These are phyloP conservation scores for Delichon dasypus DNA, from an alignment of 2,797 vertebrate genomes.

Conservation along the genomic window DNA sequence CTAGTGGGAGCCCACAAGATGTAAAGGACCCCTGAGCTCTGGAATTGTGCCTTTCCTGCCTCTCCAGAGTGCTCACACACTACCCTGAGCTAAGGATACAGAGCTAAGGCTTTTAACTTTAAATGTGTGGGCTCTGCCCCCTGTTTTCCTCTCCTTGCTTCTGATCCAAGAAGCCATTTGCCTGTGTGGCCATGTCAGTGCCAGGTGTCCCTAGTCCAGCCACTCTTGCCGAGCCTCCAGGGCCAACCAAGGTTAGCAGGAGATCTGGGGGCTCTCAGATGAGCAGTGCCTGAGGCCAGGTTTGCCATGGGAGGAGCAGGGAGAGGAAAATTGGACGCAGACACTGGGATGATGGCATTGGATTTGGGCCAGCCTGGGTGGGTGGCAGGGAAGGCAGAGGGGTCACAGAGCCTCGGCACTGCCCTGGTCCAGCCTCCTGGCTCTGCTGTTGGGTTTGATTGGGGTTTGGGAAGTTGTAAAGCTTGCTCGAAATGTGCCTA, in stretches of 20 bases:
- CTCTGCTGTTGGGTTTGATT: neutral
- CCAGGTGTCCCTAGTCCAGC: neutral
- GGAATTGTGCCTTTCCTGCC: neutral
- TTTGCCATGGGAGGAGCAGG: neutral
- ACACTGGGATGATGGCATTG: no score
- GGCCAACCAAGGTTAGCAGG: neutral
- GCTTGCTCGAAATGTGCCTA: neutral
- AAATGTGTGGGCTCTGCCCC: accelerated
- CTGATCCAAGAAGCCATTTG: accelerated
- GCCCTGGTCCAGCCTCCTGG: neutral
- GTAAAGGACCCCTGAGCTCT: neutral
- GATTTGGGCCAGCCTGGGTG: neutral
- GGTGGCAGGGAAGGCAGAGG: neutral
- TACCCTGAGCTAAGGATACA: neutral
- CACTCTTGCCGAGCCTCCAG: neutral
- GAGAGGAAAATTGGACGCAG: neutral
- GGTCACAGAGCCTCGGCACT: accelerated
- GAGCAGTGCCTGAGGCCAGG: neutral
- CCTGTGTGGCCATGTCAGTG: accelerated
- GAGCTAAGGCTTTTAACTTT: neutral
- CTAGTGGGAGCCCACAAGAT: neutral
- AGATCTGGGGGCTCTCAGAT: neutral
- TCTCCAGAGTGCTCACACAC: accelerated
- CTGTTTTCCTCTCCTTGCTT: neutral
- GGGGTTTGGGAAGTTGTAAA: neutral